Percentiles rank a stretch among this genome's conserved stretches.
Conservation (phyloP, 2,797 vertebrate species). For the Brachymystax lenok region DNA sequence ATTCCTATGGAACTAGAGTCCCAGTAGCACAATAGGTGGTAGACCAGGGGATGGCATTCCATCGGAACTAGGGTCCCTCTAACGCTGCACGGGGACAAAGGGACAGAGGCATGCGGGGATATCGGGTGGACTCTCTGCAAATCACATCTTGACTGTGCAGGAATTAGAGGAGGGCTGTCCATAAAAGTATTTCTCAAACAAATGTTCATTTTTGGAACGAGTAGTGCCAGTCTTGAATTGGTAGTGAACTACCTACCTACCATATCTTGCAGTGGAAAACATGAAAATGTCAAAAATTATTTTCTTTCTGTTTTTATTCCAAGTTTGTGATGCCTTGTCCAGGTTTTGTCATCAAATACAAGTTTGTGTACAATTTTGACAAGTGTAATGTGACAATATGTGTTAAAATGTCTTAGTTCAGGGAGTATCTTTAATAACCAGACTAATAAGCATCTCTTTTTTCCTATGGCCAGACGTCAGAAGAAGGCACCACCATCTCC, state of each 20-base stretch:
- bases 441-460: not conserved
- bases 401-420: not conserved
- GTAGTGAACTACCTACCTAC: not conserved
- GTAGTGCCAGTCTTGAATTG: not conserved
- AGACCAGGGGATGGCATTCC: conserved; percentile 70
- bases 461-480: conserved; percentile 77
- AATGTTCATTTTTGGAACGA: not conserved
- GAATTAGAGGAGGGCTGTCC: conserved; percentile 28
- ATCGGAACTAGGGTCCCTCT: conserved; percentile 62
- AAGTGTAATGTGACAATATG: not conserved
- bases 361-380: too few species aligned
- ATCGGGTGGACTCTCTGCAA: conserved; percentile 40
- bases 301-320: too few species aligned
- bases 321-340: too few species aligned
- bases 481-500: conserved; percentile 90
- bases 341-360: too few species aligned
- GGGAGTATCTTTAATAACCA: not conserved
- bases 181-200: not conserved
- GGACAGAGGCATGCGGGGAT: conserved; percentile 38
- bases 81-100: conserved; percentile 40
- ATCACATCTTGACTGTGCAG: conserved; percentile 50
- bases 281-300: too few species aligned
- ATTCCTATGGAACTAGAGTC: conserved; percentile 73
- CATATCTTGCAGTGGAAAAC: not conserved
- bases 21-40: conserved; percentile 70